These are phyloP conservation scores for Xenopus petersii DNA, from an alignment of 2,797 vertebrate genomes.

Conservation along the genomic window DNA sequence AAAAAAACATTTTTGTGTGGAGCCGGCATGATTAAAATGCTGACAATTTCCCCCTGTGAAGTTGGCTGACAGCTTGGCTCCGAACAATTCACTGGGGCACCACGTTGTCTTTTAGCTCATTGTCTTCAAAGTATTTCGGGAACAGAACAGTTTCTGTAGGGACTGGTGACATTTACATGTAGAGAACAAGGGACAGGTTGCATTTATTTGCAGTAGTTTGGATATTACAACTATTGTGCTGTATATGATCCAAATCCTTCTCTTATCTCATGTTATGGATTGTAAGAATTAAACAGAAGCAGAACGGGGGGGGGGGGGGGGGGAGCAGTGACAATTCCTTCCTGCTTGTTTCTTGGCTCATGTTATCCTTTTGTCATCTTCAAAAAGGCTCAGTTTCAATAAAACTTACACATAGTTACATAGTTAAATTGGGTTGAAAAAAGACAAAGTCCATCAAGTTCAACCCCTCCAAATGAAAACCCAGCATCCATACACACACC, in stretches of 20 bases:
- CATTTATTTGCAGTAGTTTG: slow-evolving; percentile 25
- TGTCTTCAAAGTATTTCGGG: slow-evolving; percentile 35
- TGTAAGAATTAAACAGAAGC: neutral
- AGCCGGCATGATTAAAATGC: slow-evolving; percentile 23
- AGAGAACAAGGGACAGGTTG: slow-evolving; percentile 31
- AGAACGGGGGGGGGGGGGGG: no score
- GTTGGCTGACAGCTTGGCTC: slow-evolving; percentile 28
- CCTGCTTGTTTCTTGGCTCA: no score
- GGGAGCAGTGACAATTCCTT: no score
- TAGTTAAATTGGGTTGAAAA: no score
- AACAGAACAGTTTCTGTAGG: slow-evolving; percentile 11
- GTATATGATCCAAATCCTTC: slow-evolving; percentile 23
- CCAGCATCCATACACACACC: no score
- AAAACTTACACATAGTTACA: no score
- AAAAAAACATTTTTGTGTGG: slow-evolving; percentile 6
- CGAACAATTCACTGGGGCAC: slow-evolving; percentile 23
- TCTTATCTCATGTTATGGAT: neutral
- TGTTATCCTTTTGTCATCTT: no score
- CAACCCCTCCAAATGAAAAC: no score
- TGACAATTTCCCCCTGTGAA: slow-evolving; percentile 10
- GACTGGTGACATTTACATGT: slow-evolving; percentile 31
- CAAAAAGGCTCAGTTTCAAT: no score
- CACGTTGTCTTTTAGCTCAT: slow-evolving; percentile 36
- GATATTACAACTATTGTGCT: slow-evolving; percentile 33
- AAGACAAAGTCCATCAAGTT: no score